phyloP scores from a whole-genome alignment of 2,113 vertebrate genomes.

The Poeciliopsis prolifica region DNA sequence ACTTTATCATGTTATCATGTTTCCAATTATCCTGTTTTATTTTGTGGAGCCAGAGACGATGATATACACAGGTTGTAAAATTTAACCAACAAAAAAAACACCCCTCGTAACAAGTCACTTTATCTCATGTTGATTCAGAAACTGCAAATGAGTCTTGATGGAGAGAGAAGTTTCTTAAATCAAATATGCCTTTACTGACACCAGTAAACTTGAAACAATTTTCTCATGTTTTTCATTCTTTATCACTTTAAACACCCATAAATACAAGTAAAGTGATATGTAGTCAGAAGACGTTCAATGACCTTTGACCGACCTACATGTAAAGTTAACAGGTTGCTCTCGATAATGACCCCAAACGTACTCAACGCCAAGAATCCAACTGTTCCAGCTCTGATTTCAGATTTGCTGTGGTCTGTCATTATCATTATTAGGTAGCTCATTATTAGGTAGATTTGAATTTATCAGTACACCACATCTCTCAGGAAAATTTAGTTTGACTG shows the following conservation, averaged over 20 bases:
- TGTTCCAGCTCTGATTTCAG: conserved; percentile 10
- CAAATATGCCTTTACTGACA: conserved; percentile 20
- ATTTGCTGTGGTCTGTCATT: conserved; percentile 18
- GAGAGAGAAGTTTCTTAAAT: conserved; percentile 25
- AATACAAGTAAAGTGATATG: conserved; percentile 18
- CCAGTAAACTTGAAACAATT: conserved; percentile 10
- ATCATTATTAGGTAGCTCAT: conserved; percentile 7
- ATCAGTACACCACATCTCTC: conserved; percentile 16
- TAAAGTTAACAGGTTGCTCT: neutral
- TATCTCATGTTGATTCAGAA: conserved; percentile 13
- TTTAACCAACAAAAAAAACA: conserved; percentile 32
- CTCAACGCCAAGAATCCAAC: neutral
- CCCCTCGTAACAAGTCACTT: conserved; percentile 17
- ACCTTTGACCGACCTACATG: conserved; percentile 4
- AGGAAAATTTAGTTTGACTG: conserved; percentile 14
- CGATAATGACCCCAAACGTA: neutral
- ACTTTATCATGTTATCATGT: conserved; percentile 58
- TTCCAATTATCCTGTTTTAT: conserved; percentile 58
- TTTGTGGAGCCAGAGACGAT: conserved; percentile 35
- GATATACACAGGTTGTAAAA: conserved; percentile 52
- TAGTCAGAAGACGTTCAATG: neutral
- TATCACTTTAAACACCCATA: conserved; percentile 16
- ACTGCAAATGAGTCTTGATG: neutral
- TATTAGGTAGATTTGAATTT: conserved; percentile 7
- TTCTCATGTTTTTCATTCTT: conserved; percentile 7